Evolutionary conservation across 2,113 vertebrate genomes (phyloP), one percentile per base, ranked within the genome.

Genomic region (Marmota monax): DNA sequence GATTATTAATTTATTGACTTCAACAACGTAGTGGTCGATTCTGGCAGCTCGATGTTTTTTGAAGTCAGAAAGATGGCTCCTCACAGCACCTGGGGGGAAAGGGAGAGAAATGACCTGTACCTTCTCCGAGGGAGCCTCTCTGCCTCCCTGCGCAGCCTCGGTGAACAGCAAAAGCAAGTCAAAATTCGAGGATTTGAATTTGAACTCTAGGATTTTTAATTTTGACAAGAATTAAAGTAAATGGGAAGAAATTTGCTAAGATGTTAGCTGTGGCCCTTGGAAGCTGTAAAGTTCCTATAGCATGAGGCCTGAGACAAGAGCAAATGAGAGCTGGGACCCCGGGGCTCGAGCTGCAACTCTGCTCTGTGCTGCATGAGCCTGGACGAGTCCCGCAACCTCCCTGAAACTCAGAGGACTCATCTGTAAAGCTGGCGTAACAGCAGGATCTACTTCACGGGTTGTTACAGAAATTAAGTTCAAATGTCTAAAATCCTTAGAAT

Each of bases 1-100:
- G 97, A 99, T 99, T 97, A 99, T 99, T 94, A 99, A 98, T 97
- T 99, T 99, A 98, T 99, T 99, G 97, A 99, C 99, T 98, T 99
- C 99, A 92, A 99, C 99, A 95, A 99, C 99, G 88, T 99, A 99
- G 98, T 99, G 99, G 97, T 99, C 99, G 97, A 99, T 99, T 95
- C 99, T 99, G 93, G 99, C 99, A 85, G 99, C 99, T 88, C 99
- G 98, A 91, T 99, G 99, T 93, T 99, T 99, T 98, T 99, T 99
- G 97, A 99, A 99, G 82, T 98, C 97, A 22, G 99, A 99, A 94
- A 99, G 98, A 97, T 99, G 99, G 98, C 99, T 99, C 98, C 99
- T 99, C 76, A 98, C 97, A 90, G 99, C 99, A 97, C 99, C 99
- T 99, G 92, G 27, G 80, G 53, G 22, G 56, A 16, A 53, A 85